These are phyloP conservation scores for Eupithecia pulchellata DNA, from an alignment of 2,888 invertebrate species.

Conservation along the genomic window DNA sequence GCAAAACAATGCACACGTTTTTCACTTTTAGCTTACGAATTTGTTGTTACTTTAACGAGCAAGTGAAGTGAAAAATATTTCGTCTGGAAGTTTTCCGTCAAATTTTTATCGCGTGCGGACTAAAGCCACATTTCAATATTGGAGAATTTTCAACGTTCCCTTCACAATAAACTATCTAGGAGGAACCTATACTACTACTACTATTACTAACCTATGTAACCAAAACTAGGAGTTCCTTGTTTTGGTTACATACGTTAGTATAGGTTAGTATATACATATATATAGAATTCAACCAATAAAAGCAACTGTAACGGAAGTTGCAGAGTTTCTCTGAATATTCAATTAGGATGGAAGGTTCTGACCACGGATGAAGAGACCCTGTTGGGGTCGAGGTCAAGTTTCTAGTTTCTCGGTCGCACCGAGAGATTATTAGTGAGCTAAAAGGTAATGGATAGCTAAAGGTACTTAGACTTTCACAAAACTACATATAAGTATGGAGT, in stretches of 20 bases:
- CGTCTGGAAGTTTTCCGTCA: no score
- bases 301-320: background rate
- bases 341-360: slow-evolving; percentile 3
- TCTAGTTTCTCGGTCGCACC: background rate
- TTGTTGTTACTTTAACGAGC: no score
- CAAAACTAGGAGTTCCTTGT: no score
- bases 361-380: background rate
- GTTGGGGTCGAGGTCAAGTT: background rate
- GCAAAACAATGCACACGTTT: no score
- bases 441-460: no score
- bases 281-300: background rate
- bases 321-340: slow-evolving; percentile 8
- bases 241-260: no score
- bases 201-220: no score
- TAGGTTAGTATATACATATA: no score
- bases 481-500: no score
- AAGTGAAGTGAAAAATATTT: no score
- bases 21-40: no score
- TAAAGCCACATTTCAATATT: background rate
- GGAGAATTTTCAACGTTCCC: background rate
- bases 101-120: background rate
- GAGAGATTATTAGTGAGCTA: background rate
- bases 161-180: background rate
- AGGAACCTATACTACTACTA: no score
- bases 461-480: background rate